Evolutionary conservation across 1,140 invertebrate genomes (phyloP).

Genomic region (Agrypnia vestita): DNA sequence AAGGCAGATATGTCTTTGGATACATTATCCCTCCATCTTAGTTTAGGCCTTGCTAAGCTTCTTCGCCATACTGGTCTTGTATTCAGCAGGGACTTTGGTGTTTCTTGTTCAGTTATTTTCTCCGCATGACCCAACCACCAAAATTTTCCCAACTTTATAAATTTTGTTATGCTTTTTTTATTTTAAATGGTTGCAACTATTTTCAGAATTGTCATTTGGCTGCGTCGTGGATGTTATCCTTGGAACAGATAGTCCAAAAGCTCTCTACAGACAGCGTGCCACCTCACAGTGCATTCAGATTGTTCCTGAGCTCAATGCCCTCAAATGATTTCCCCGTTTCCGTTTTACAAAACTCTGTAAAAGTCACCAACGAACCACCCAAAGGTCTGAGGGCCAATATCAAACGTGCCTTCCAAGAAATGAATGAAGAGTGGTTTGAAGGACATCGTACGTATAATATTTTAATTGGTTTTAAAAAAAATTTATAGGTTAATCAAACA

Average conservation of each 20-base stretch:
- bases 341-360: constrained; percentile 92
- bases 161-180: too few species aligned
- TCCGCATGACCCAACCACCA: too few species aligned
- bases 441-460: constrained; percentile 76
- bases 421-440: constrained; percentile 87
- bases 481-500: too few species aligned
- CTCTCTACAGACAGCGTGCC: constrained; percentile 77
- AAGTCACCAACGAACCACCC: constrained; percentile 94
- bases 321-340: constrained; percentile 90
- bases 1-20: too few species aligned
- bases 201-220: constrained; percentile 92
- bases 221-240: constrained; percentile 89
- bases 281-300: constrained; percentile 82
- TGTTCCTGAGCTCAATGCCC: constrained; percentile 92
- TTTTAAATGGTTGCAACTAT: too few species aligned
- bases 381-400: constrained; percentile 89
- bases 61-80: too few species aligned
- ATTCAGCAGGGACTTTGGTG: too few species aligned
- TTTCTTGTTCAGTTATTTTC: too few species aligned
- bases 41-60: too few species aligned
- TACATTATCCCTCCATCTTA: too few species aligned
- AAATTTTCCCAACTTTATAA: too few species aligned
- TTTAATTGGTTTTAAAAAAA: background rate
- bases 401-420: constrained; percentile 85
- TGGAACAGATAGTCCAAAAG: constrained; percentile 82